A percentile compares a stretch with the other conserved stretches of the same genome.
Conservation (phyloP, 1,140 invertebrate species). For the Saxidomus purpurata region DNA sequence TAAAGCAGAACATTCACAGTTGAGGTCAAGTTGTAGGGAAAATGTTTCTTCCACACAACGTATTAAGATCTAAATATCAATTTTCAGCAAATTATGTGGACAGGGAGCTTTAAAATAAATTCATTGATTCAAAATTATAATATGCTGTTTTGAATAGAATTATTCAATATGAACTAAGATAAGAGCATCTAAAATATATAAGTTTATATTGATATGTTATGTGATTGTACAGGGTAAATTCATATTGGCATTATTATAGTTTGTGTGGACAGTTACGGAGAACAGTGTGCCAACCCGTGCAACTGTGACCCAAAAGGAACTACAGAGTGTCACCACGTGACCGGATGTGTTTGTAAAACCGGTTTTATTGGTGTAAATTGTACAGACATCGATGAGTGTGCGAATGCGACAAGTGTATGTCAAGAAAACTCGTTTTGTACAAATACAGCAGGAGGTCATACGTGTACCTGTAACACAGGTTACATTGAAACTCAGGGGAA, state of each 20-base stretch:
- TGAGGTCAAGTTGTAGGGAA: too few species aligned
- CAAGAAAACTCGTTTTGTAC: not conserved
- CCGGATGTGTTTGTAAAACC: conserved; percentile 54
- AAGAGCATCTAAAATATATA: too few species aligned
- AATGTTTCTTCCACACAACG: too few species aligned
- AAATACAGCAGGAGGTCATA: not conserved
- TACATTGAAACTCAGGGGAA: not conserved
- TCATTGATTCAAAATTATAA: too few species aligned
- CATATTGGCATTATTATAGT: not conserved
- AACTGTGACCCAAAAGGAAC: not conserved
- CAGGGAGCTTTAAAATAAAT: too few species aligned
- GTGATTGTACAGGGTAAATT: too few species aligned
- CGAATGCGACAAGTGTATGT: not conserved
- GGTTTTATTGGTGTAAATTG: conserved; percentile 36
- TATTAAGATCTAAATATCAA: too few species aligned
- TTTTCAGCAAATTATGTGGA: too few species aligned
- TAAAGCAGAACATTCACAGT: too few species aligned
- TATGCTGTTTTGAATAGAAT: too few species aligned
- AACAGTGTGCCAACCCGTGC: not conserved
- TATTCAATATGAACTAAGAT: too few species aligned
- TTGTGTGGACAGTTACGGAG: not conserved
- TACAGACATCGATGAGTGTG: conserved; percentile 40
- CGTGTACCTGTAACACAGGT: conserved; percentile 23
- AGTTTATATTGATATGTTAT: too few species aligned
- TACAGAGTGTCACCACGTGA: conserved; percentile 10